Evolutionary conservation across 2,888 invertebrate species (phyloP), one percentile per base, ranked within the genome.

Genomic region (Magallana nippona): DNA sequence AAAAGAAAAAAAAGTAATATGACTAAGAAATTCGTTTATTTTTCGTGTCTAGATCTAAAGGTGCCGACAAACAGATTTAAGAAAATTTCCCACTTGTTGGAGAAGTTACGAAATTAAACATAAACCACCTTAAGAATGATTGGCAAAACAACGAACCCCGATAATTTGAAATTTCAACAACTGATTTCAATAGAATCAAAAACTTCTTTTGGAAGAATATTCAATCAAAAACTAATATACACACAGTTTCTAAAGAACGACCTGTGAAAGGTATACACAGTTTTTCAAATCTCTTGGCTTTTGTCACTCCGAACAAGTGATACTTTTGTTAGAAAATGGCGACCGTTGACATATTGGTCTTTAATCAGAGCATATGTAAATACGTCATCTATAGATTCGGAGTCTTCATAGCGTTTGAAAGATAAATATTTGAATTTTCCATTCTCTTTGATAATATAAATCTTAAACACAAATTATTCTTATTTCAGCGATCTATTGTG

Each of bases 311-410:
- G 71, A 71, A 71, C 71, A 71, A 71, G 71, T 71, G 71, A 71
- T 71, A 71, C 71, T 71, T 71, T 71, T 71, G 71, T 71, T 71
- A 32, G 32, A 71, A 71, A 32, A 71, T 80, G 58, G 71, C 63
- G 71, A 71, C 55, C 56, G 71, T 58, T 71, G 57, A 79, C 79
- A 56, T 27, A 56, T 79, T 77, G 44, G 79, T 85, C 85, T 85
- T 83, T 83, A 85, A 85, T 85, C 83, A 85, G 78, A 83, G 82
- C 44, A 82, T 83, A 71, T 81, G 78, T 83, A 84, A 84, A 84
- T 82, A 84, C 62, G 27, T 55, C 71, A 55, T 71, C 77, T 71
- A 82, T 27, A 80, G 80, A 58, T 71, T 57, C 55, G 32, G 80
- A n/a, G 22, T 80, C 58, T 32, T 58, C 56, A 19, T 80, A 27